These are phyloP conservation scores for Stichodactyla mertensii DNA, from an alignment of 64 coral and sea anemone genomes.

Conservation along the genomic window DNA sequence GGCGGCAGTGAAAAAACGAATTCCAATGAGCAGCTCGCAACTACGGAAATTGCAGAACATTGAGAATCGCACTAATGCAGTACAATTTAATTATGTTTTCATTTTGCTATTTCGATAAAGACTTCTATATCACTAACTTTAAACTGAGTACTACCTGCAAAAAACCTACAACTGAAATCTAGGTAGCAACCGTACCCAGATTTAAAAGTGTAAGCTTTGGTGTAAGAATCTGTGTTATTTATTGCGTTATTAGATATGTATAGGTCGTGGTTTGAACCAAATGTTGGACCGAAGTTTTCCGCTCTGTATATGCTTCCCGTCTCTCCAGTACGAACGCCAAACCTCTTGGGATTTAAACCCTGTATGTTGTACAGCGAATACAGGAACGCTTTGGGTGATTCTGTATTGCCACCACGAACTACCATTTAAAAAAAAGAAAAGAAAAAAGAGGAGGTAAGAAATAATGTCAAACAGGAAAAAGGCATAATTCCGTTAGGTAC, in stretches of 20 bases:
- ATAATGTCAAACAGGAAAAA: too few relatives aligned
- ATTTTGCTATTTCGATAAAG: neutral
- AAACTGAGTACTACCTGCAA: neutral
- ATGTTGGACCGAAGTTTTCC: neutral
- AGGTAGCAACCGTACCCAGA: neutral
- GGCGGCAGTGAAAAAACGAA: too few relatives aligned
- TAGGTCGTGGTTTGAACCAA: neutral
- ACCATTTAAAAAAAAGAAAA: neutral
- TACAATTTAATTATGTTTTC: neutral
- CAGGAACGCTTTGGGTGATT: neutral
- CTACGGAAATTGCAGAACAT: too few relatives aligned
- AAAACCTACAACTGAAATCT: neutral
- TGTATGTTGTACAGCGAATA: neutral
- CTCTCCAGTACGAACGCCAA: neutral
- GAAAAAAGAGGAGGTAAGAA: neutral
- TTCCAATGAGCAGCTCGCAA: too few relatives aligned
- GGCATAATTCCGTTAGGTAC: too few relatives aligned
- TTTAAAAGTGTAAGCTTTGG: neutral
- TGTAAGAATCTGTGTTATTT: neutral
- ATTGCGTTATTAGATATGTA: neutral
- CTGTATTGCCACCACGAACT: neutral
- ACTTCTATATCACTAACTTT: neutral
- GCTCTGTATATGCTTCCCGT: neutral
- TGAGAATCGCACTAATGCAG: too few relatives aligned
- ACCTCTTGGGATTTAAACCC: neutral